A percentile compares a stretch with the other conserved stretches of the same genome.
Evolutionary conservation across 2,113 vertebrate genomes (phyloP).

Genomic region (Aythya baeri): DNA sequence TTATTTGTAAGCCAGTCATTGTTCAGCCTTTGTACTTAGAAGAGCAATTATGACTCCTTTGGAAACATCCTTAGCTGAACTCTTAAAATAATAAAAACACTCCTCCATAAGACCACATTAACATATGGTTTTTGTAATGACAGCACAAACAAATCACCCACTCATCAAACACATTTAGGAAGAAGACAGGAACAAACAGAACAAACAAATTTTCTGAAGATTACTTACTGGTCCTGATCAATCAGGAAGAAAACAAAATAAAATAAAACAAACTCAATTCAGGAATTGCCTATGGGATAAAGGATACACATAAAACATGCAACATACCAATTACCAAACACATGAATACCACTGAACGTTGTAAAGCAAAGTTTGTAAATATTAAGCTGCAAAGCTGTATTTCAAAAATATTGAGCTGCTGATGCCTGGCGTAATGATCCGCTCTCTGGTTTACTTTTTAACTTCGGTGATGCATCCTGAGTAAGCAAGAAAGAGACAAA

Average conservation of each 20-base stretch:
- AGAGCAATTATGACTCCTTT: conserved; percentile 68
- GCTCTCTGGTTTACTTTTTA: not conserved
- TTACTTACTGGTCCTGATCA: conserved; percentile 52
- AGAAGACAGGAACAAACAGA: conserved; percentile 64
- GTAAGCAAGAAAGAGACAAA: not conserved
- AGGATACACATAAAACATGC: not conserved
- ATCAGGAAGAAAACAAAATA: not conserved
- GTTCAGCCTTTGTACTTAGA: conserved; percentile 70
- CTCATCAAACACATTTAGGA: conserved; percentile 66
- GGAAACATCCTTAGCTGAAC: conserved; percentile 69
- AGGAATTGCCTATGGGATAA: not conserved
- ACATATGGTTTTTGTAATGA: conserved; percentile 65
- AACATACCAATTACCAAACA: conserved; percentile 38
- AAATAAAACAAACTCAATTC: not conserved
- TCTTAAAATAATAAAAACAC: conserved; percentile 74
- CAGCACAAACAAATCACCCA: conserved; percentile 70
- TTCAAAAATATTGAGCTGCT: not conserved
- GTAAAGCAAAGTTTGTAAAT: not conserved
- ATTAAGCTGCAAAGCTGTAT: not conserved
- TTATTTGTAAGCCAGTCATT: conserved; percentile 62
- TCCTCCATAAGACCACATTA: conserved; percentile 64
- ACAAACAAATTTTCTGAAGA: conserved; percentile 49
- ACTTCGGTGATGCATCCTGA: not conserved
- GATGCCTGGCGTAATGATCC: not conserved
- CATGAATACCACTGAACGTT: not conserved